These are phyloP conservation scores for Plagiodera versicolora DNA, from an alignment of 2,888 invertebrate species.

Conservation along the genomic window DNA sequence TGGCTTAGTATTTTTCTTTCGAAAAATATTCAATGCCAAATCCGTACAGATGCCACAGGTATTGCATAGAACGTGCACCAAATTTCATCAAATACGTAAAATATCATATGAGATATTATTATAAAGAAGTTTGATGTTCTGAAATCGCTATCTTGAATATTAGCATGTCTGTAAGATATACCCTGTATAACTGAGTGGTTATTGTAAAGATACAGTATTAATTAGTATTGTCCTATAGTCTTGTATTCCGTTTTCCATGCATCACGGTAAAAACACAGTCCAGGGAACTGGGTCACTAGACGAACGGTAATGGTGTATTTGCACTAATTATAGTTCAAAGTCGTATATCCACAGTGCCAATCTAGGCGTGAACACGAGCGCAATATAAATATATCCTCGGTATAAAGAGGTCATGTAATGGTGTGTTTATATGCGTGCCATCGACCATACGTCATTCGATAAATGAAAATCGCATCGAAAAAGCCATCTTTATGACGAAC, in stretches of 20 bases:
- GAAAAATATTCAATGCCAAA: no score
- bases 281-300: constrained; percentile 6
- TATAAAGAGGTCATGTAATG: constrained; percentile 8
- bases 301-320: constrained; percentile 8
- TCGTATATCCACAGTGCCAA: constrained; percentile 10
- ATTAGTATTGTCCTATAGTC: not conserved
- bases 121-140: no score
- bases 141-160: no score
- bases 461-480: constrained; percentile 4
- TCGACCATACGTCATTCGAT: not conserved
- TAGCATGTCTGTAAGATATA: no score
- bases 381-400: constrained; percentile 7
- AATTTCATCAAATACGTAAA: no score
- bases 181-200: no score
- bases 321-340: constrained; percentile 10
- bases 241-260: not conserved
- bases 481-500: constrained; percentile 3
- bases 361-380: constrained; percentile 10
- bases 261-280: not conserved
- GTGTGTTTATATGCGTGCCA: constrained; percentile 10
- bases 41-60: no score
- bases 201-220: no score
- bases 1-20: no score
- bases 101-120: no score
- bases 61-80: no score